These are phyloP conservation scores for Garrulus glandarius DNA, from an alignment of 2,797 vertebrate genomes.

Conservation along the genomic window DNA sequence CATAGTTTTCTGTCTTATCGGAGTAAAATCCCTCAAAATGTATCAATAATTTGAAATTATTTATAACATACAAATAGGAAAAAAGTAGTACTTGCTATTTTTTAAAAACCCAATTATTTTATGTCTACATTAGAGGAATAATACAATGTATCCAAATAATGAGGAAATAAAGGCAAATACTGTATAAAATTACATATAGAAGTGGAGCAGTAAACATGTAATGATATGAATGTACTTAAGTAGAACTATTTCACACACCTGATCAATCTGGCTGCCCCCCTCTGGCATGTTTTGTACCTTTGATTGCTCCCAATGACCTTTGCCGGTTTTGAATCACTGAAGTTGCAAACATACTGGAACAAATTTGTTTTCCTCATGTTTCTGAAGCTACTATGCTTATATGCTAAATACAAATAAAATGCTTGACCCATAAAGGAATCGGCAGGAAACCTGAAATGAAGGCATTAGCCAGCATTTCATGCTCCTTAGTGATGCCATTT, in stretches of 20 bases:
- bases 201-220: background rate
- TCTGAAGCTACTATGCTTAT: conserved; percentile 69
- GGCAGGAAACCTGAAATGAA: conserved; percentile 78
- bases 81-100: background rate
- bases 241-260: background rate
- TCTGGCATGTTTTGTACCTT: background rate
- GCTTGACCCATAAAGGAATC: conserved; percentile 78
- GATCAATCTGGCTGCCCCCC: background rate
- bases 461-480: conserved; percentile 79
- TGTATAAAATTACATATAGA: background rate
- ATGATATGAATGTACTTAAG: background rate
- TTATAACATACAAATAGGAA: background rate
- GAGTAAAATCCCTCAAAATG: background rate
- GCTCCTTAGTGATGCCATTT: conserved; percentile 79
- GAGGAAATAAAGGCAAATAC: background rate
- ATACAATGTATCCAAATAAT: background rate
- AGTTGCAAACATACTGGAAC: conserved; percentile 53
- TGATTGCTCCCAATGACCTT: conserved; percentile 55
- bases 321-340: conserved; percentile 45
- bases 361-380: conserved; percentile 74
- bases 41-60: background rate
- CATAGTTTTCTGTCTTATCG: background rate
- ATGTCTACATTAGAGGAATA: background rate
- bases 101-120: background rate
- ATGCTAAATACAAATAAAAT: conserved; percentile 78